phyloP scores from a whole-genome alignment of 1,140 invertebrate genomes.

The Trissolcus basalis region DNA sequence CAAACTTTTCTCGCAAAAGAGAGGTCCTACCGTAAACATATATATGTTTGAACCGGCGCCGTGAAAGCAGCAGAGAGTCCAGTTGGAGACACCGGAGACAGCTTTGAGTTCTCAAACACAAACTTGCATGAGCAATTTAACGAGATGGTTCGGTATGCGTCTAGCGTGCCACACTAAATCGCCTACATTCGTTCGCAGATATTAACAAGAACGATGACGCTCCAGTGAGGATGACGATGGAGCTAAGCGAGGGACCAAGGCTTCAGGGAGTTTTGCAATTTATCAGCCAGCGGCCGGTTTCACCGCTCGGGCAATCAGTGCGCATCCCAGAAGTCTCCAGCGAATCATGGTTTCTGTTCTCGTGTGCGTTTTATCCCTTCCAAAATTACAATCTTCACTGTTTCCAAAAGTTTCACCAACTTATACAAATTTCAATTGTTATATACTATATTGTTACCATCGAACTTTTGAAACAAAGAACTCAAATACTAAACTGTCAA shows the following conservation, averaged over 20 bases:
- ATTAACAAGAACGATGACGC: conserved; percentile 46
- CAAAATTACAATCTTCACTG: too few relatives aligned
- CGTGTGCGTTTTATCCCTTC: conserved; percentile 57
- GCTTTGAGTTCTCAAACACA: conserved; percentile 60
- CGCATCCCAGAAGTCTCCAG: conserved; percentile 63
- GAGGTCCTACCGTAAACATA: conserved; percentile 47
- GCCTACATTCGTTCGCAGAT: conserved; percentile 50
- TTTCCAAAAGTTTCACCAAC: too few relatives aligned
- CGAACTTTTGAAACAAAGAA: too few relatives aligned
- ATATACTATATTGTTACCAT: too few relatives aligned
- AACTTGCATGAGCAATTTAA: conserved; percentile 61
- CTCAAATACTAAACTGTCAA: too few relatives aligned
- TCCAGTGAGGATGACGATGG: neutral
- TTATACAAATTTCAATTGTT: too few relatives aligned
- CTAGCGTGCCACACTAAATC: conserved; percentile 42
- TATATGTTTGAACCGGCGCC: conserved; percentile 57
- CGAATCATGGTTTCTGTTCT: conserved; percentile 61
- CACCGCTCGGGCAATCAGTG: conserved; percentile 66
- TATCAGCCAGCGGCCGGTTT: conserved; percentile 61
- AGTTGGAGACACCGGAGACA: conserved; percentile 63
- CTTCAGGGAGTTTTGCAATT: conserved; percentile 68
- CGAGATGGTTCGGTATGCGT: conserved; percentile 56
- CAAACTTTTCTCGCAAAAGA: conserved; percentile 49
- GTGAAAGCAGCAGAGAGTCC: conserved; percentile 40
- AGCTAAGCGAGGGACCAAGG: conserved; percentile 21